phyloP scores from a whole-genome alignment of 1,140 invertebrate species.

The Theocolax elegans region DNA sequence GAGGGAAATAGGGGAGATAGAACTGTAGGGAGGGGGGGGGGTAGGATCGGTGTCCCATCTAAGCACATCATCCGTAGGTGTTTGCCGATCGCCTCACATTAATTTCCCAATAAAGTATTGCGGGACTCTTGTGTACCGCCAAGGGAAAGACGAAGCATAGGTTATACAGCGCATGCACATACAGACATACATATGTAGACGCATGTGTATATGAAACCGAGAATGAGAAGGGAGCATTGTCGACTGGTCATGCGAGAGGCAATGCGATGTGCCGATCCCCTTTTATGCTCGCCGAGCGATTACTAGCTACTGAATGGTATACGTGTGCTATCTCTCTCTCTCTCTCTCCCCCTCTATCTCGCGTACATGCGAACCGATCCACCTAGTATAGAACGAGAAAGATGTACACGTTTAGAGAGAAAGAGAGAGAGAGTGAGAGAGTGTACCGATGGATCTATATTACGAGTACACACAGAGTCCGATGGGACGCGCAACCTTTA shows the following conservation, averaged over 20 bases:
- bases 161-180: not conserved
- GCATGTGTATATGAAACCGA: conserved; percentile 42
- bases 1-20: too few relatives aligned
- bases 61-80: conserved; percentile 20
- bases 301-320: conserved; percentile 51
- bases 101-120: conserved; percentile 51
- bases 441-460: conserved; percentile 35
- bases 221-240: conserved; percentile 43
- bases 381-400: conserved; percentile 36
- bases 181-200: not conserved
- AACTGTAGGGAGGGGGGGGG: too few relatives aligned
- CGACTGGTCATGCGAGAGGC: conserved; percentile 49
- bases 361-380: conserved; percentile 39
- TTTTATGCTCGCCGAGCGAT: conserved; percentile 49
- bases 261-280: conserved; percentile 51
- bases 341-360: too few relatives aligned
- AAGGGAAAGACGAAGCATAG: too few relatives aligned
- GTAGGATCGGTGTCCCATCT: not conserved
- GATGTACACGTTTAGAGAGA: too few relatives aligned
- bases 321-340: too few relatives aligned
- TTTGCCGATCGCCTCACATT: conserved; percentile 34
- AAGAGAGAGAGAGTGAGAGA: conserved; percentile 1
- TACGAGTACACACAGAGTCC: conserved; percentile 43
- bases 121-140: conserved; percentile 21
- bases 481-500: conserved; percentile 48